Evolutionary conservation across 2,113 vertebrate genomes (phyloP).

Genomic region (cat (Felis catus)): DNA sequence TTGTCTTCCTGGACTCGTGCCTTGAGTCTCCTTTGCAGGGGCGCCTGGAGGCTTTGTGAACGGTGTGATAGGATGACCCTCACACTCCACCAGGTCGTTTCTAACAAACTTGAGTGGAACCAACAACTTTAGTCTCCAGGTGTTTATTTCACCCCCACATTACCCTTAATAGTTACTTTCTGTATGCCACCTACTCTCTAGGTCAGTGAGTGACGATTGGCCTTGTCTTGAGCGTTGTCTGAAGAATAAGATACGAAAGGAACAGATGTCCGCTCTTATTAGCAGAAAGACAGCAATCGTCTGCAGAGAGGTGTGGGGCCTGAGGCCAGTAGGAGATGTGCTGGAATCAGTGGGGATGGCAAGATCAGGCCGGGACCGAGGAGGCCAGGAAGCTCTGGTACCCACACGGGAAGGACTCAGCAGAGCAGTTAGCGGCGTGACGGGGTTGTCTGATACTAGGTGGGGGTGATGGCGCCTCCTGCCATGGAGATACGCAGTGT

Average conservation of each 20-base stretch:
- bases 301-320: neutral
- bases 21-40: neutral
- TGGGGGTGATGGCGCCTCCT: neutral
- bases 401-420: neutral
- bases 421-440: too few species aligned
- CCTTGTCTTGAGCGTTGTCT: neutral
- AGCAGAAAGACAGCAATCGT: neutral
- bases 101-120: neutral
- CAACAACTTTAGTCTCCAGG: neutral
- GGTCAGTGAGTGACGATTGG: neutral
- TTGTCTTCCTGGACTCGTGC: neutral
- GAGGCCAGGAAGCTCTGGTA: neutral
- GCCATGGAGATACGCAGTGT: fast-evolving
- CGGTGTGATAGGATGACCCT: neutral
- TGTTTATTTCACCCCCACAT: neutral
- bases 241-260: neutral
- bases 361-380: too few species aligned
- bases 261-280: neutral
- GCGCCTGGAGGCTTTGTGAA: neutral
- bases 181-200: neutral
- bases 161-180: neutral
- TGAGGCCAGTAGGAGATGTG: neutral
- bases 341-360: neutral
- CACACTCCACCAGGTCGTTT: neutral
- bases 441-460: neutral